These are phyloP conservation scores for Cladorhizidae sp. DNA, from an alignment of 37 sponge, comb jelly and placozoan genomes.

Conservation along the genomic window DNA sequence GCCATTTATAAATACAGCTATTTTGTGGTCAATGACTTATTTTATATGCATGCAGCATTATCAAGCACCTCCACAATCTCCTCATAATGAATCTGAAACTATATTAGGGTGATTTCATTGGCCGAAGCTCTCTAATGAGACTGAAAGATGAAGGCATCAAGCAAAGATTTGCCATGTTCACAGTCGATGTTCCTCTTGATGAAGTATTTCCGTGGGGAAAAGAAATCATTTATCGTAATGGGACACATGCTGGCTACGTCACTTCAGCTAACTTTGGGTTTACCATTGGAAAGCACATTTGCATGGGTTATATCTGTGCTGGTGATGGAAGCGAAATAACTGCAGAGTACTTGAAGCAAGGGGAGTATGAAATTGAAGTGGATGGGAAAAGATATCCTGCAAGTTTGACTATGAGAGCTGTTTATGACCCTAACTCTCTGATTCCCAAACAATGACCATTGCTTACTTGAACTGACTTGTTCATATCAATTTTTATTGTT, in stretches of 20 bases:
- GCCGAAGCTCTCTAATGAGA: constrained; percentile 63
- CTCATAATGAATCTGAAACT: too few relatives aligned
- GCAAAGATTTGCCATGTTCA: constrained; percentile 46
- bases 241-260: constrained; percentile 52
- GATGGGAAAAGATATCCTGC: constrained; percentile 47
- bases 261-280: constrained; percentile 61
- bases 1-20: too few relatives aligned
- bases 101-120: constrained; percentile 67
- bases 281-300: constrained; percentile 12
- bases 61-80: too few relatives aligned
- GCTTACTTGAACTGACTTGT: too few relatives aligned
- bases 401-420: background rate
- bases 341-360: constrained; percentile 18
- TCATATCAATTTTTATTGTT: too few relatives aligned
- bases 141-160: constrained; percentile 53
- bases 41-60: too few relatives aligned
- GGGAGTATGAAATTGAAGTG: constrained; percentile 56
- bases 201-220: constrained; percentile 36
- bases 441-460: too few relatives aligned
- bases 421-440: constrained; percentile 36
- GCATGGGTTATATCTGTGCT: constrained; percentile 26
- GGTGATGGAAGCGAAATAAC: constrained; percentile 24
- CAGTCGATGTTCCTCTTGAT: constrained; percentile 33
- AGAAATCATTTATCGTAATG: constrained; percentile 71
- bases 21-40: too few relatives aligned